These are phyloP conservation scores for Carassius carassius DNA, from an alignment of 2,113 vertebrate species.

Conservation along the genomic window DNA sequence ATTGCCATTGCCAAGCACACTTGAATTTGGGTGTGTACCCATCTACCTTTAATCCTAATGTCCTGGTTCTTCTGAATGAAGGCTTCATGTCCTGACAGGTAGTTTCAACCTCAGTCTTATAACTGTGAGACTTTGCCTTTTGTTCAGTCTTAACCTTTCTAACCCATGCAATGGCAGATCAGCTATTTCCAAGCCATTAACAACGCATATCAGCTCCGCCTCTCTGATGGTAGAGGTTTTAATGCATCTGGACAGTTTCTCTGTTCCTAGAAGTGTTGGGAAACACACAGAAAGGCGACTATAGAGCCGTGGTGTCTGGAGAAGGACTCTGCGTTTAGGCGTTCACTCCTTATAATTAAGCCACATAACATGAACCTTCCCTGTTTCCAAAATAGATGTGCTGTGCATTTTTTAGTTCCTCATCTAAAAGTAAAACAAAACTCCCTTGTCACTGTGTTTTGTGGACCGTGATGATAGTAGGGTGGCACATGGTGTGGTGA, in stretches of 20 bases:
- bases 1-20: too few relatives aligned
- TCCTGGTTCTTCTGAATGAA: too few relatives aligned
- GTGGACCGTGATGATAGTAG: not conserved
- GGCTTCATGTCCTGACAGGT: too few relatives aligned
- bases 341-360: conserved; percentile 57
- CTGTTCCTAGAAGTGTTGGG: conserved; percentile 42
- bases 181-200: not conserved
- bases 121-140: not conserved
- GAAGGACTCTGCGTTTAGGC: conserved; percentile 24
- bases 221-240: not conserved
- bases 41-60: too few relatives aligned
- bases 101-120: not conserved
- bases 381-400: conserved; percentile 52
- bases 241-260: conserved; percentile 5
- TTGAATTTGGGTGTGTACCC: too few relatives aligned
- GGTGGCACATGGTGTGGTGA: not conserved
- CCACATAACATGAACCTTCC: conserved; percentile 32
- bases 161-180: conserved; percentile 8
- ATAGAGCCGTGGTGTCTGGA: not conserved
- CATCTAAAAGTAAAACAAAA: conserved; percentile 23
- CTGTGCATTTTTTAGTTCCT: not conserved
- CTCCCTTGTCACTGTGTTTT: conserved; percentile 18
- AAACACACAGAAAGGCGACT: conserved; percentile 25
- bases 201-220: not conserved
- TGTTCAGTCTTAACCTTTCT: not conserved